Evolutionary conservation across 2,888 invertebrate genomes (phyloP).

Genomic region (Criorhina ranunculi): DNA sequence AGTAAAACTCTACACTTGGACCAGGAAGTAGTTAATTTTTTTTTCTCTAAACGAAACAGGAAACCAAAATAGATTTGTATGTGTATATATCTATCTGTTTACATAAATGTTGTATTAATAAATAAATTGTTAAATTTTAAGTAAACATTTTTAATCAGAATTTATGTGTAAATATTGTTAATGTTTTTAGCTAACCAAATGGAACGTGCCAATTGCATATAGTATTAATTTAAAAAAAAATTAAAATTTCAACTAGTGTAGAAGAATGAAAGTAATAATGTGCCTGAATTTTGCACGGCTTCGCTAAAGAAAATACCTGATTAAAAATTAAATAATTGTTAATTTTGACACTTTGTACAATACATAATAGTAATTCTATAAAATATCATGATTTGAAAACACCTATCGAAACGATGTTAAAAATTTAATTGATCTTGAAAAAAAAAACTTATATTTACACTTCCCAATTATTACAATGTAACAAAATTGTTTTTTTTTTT

Average conservation of each 20-base stretch:
- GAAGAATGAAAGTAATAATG: conserved; percentile 29
- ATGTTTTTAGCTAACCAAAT: conserved; percentile 35
- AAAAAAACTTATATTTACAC: too few species aligned
- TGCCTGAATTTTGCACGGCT: conserved; percentile 57
- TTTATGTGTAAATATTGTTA: conserved; percentile 45
- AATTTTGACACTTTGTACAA: conserved; percentile 25
- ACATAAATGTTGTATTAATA: background rate
- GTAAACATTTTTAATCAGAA: background rate
- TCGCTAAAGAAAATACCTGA: conserved; percentile 40
- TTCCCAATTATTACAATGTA: too few species aligned
- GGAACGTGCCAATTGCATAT: conserved; percentile 61
- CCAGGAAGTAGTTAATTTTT: conserved; percentile 54
- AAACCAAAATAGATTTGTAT: conserved; percentile 5
- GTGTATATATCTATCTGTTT: background rate
- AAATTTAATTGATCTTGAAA: too few species aligned
- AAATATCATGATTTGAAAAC: background rate
- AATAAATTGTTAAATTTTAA: conserved; percentile 11
- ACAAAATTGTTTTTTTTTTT: too few species aligned
- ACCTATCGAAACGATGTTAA: background rate
- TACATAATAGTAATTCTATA: background rate
- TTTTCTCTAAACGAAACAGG: conserved; percentile 21
- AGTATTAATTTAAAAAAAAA: conserved; percentile 4
- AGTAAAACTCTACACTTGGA: conserved; percentile 36
- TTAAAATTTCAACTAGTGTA: conserved; percentile 30
- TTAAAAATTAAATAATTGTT: conserved; percentile 29